These are phyloP conservation scores for Gyrodactylus salaris DNA, from an alignment of 1,140 invertebrate species.

Conservation along the genomic window DNA sequence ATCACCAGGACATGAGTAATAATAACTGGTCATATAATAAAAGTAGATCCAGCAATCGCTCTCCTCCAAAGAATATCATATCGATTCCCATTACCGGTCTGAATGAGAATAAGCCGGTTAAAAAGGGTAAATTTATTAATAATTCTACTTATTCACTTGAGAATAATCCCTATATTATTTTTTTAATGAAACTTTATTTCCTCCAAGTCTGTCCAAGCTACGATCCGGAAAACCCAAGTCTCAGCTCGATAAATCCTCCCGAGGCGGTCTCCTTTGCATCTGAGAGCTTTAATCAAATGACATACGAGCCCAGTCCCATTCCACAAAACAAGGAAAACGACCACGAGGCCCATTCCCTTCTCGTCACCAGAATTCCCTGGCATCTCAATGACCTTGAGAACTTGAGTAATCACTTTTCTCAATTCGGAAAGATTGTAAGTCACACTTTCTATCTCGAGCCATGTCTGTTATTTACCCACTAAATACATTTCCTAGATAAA, in stretches of 20 bases:
- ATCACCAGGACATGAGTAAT: not conserved
- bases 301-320: not conserved
- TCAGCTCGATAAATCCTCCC: not conserved
- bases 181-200: not conserved
- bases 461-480: no score
- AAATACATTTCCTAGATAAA: no score
- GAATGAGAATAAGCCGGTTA: not conserved
- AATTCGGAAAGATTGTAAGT: not conserved
- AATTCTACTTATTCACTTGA: no score
- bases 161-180: no score
- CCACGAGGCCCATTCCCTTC: not conserved
- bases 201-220: not conserved
- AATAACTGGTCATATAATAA: not conserved
- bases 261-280: not conserved
- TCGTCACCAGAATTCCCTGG: not conserved
- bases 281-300: not conserved
- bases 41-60: not conserved
- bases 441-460: no score
- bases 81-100: not conserved
- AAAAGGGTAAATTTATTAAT: no score
- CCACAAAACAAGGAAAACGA: not conserved
- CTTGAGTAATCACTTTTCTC: not conserved
- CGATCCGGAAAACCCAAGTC: not conserved
- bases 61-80: not conserved
- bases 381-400: not conserved